A percentile compares a stretch with the other conserved stretches of the same genome.
Evolutionary conservation across 1,140 invertebrate species (phyloP).

Genomic region (Augochlora pura): DNA sequence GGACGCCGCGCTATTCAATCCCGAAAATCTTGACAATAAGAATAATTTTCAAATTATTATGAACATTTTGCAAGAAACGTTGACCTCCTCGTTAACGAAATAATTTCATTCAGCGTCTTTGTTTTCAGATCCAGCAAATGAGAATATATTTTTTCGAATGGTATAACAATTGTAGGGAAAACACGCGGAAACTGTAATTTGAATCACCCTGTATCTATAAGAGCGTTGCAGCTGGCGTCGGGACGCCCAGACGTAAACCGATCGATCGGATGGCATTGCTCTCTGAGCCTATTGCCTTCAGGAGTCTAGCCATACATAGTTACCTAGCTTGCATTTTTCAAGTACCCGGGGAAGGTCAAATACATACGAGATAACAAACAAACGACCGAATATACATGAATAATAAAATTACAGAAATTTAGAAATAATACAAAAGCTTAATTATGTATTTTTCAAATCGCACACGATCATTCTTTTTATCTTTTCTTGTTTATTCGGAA

Average conservation of each 20-base stretch:
- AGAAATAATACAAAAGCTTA: too few species aligned
- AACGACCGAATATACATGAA: neutral
- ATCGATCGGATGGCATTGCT: slow-evolving; percentile 59
- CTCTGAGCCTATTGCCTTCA: slow-evolving; percentile 35
- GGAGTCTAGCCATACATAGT: slow-evolving; percentile 35
- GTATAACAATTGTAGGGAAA: neutral
- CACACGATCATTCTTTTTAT: too few species aligned
- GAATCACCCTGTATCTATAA: slow-evolving; percentile 7
- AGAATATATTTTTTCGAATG: neutral
- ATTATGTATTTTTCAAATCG: too few species aligned
- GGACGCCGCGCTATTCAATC: too few species aligned
- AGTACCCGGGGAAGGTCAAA: neutral
- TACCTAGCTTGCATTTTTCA: slow-evolving; percentile 8
- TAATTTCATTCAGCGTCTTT: too few species aligned
- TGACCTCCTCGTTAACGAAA: too few species aligned
- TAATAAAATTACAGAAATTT: too few species aligned
- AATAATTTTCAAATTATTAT: too few species aligned
- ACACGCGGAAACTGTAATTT: neutral
- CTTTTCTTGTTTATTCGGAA: too few species aligned
- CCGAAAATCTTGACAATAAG: too few species aligned
- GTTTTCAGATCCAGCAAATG: too few species aligned
- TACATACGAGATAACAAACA: neutral
- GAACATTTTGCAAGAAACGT: too few species aligned
- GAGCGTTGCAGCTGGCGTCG: slow-evolving; percentile 52
- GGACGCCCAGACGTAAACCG: slow-evolving; percentile 63